Evolutionary conservation across 2,797 vertebrate genomes (phyloP).

Genomic region (Smutsia temminckii): DNA sequence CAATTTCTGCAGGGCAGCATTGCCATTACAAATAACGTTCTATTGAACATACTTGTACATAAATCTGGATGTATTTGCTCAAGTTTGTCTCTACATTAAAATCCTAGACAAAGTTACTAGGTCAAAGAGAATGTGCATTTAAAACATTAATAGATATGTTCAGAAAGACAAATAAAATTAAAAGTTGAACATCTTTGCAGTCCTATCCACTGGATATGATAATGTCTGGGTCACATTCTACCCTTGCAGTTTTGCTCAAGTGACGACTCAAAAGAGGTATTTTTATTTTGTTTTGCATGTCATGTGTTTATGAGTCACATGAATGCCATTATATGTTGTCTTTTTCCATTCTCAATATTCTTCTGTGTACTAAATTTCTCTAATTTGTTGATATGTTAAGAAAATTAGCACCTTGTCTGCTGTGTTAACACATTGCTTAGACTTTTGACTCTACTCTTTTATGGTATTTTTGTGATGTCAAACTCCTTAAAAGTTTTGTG

Average conservation of each 20-base stretch:
- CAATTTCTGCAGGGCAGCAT: too few relatives aligned
- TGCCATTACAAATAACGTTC: neutral
- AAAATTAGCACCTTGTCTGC: neutral
- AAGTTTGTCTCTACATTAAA: conserved; percentile 39
- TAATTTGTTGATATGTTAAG: neutral
- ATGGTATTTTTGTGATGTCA: neutral
- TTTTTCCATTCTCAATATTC: neutral
- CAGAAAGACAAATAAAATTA: neutral
- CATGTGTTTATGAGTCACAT: neutral
- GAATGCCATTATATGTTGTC: neutral
- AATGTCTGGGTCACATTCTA: neutral
- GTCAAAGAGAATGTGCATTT: neutral
- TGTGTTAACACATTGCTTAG: neutral
- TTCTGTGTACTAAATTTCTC: neutral
- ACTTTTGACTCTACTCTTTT: neutral
- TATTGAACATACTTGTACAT: neutral
- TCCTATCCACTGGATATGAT: too few relatives aligned
- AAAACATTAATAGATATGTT: neutral
- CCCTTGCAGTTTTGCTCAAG: neutral
- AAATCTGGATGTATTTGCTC: neutral
- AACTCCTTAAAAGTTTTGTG: neutral
- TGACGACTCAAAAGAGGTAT: neutral
- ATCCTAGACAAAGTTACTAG: neutral
- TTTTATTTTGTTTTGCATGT: neutral
- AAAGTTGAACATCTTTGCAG: neutral